These are phyloP conservation scores for Chromobotia macracanthus DNA, from an alignment of 2,797 vertebrate genomes.

Conservation along the genomic window DNA sequence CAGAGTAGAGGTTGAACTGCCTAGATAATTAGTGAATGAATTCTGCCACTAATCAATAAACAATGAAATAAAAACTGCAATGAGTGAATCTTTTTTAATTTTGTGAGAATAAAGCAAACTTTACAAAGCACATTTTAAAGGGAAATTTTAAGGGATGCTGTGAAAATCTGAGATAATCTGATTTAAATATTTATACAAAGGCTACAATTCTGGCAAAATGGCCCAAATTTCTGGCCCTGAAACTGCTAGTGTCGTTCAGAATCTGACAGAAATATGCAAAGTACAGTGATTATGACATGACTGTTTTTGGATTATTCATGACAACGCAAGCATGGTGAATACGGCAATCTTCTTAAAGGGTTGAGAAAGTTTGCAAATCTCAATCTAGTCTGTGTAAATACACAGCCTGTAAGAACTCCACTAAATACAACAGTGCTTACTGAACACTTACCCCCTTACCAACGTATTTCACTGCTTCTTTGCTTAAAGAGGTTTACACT, in stretches of 20 bases:
- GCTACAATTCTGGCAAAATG: no score
- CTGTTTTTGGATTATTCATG: background rate
- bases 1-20: no score
- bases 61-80: background rate
- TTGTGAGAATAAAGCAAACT: background rate
- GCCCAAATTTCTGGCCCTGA: no score
- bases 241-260: no score
- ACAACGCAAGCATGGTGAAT: background rate
- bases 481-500: background rate
- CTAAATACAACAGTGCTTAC: background rate
- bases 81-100: background rate
- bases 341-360: background rate
- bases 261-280: no score
- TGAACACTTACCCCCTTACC: background rate
- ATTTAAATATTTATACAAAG: no score
- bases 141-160: no score
- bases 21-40: background rate
- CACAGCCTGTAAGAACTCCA: background rate
- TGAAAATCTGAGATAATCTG: no score
- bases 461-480: no score
- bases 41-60: background rate
- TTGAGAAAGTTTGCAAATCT: constrained; percentile 1
- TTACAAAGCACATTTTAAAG: background rate
- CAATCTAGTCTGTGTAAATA: background rate
- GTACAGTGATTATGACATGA: no score